phyloP scores from a whole-genome alignment of 1,140 invertebrate species.

The Solenopsis fugax region DNA sequence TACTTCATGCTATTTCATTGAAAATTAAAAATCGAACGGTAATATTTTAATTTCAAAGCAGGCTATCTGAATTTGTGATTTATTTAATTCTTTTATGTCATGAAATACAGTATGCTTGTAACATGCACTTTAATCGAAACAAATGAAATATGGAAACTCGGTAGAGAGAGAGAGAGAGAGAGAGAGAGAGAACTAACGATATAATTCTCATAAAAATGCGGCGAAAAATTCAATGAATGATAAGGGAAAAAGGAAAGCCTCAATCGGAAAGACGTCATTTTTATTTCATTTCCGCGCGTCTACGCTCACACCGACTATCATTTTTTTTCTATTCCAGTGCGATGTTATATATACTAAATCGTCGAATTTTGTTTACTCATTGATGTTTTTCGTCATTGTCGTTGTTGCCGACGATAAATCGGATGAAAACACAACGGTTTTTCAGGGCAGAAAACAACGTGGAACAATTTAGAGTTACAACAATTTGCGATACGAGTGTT shows the following conservation, averaged over 20 bases:
- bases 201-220: neutral
- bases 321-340: neutral
- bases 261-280: neutral
- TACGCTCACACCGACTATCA: neutral
- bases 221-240: neutral
- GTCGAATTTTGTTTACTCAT: neutral
- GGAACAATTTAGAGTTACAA: constrained; percentile 38
- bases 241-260: neutral
- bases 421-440: neutral
- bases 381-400: neutral
- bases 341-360: neutral
- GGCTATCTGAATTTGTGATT: neutral
- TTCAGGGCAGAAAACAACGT: neutral
- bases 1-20: neutral
- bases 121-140: neutral
- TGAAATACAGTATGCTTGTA: neutral
- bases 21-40: neutral
- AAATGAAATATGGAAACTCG: neutral
- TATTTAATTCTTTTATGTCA: neutral
- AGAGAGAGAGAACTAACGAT: neutral
- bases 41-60: neutral
- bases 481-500: constrained; percentile 23
- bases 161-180: neutral
- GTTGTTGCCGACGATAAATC: constrained; percentile 7
- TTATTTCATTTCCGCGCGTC: neutral